Conservation (phyloP, 2,888 invertebrate species). For the Catocala sponsa region DNA sequence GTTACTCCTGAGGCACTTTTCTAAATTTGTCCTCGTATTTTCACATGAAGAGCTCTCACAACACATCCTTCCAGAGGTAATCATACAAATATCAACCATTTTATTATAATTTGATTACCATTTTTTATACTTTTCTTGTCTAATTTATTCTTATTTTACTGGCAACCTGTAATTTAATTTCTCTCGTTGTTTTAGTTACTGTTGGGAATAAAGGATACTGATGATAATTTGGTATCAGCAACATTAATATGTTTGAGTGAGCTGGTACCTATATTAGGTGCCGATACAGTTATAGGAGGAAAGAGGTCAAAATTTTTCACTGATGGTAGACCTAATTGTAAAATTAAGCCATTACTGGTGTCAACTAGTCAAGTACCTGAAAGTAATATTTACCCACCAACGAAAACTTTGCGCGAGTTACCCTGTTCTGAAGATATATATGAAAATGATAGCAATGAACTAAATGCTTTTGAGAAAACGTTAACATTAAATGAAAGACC, state of each 20-base stretch:
- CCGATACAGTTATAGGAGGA: conserved; percentile 95
- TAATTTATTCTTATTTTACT: no score
- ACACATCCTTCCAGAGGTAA: conserved; percentile 93
- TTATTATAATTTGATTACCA: background rate
- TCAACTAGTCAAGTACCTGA: conserved; percentile 47
- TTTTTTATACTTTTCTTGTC: background rate
- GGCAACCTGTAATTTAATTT: no score
- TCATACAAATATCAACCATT: no score
- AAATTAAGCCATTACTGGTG: conserved; percentile 50
- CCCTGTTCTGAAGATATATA: conserved; percentile 72
- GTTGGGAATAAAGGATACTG: conserved; percentile 95
- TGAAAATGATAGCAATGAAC: conserved; percentile 58
- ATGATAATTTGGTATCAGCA: conserved; percentile 93
- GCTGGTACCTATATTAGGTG: conserved; percentile 94
- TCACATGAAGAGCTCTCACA: conserved; percentile 92
- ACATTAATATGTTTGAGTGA: conserved; percentile 94
- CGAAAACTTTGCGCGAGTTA: conserved; percentile 70
- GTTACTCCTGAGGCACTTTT: conserved; percentile 93
- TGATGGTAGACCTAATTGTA: conserved; percentile 93
- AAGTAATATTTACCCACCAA: conserved; percentile 49
- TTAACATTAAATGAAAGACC: conserved; percentile 91
- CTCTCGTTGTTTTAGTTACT: conserved; percentile 88
- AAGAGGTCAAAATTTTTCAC: conserved; percentile 94
- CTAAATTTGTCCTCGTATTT: conserved; percentile 92
- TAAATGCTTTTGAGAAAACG: conserved; percentile 68